Percentiles rank a stretch among this genome's conserved stretches.
phyloP scores from a whole-genome alignment of 2,888 invertebrate species.

The Pantelozetes paolii region DNA sequence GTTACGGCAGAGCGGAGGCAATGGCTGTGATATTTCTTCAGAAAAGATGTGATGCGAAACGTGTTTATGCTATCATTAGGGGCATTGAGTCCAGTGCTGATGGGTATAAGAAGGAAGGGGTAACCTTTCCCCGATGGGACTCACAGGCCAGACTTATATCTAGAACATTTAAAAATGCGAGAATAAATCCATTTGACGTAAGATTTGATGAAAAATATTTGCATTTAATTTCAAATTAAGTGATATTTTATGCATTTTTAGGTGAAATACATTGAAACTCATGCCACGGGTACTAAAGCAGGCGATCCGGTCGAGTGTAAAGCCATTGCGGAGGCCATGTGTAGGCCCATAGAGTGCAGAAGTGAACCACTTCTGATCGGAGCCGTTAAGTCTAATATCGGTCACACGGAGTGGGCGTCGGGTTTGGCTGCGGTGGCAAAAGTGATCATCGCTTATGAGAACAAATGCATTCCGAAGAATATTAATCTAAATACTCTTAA shows the following conservation, averaged over 20 bases:
- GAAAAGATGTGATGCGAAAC: conserved; percentile 58
- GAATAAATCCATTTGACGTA: too few species aligned
- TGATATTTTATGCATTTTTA: conserved; percentile 59
- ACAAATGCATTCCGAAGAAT: conserved; percentile 80
- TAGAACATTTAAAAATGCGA: too few species aligned
- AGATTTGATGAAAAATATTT: too few species aligned
- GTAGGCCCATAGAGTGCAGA: conserved; percentile 58
- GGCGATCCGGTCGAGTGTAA: conserved; percentile 82
- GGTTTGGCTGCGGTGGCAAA: conserved; percentile 67
- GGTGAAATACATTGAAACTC: conserved; percentile 89
- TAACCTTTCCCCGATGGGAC: conserved; percentile 58
- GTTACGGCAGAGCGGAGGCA: conserved; percentile 87
- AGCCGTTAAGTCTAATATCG: conserved; percentile 98
- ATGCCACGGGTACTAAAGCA: conserved; percentile 95
- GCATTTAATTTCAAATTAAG: too few species aligned
- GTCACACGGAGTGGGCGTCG: conserved; percentile 76
- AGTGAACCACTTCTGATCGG: conserved; percentile 74
- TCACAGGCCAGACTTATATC: too few species aligned
- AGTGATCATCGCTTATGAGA: conserved; percentile 85
- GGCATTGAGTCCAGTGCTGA: conserved; percentile 58
- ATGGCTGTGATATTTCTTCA: conserved; percentile 76
- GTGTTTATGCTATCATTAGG: conserved; percentile 55
- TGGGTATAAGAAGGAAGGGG: conserved; percentile 55
- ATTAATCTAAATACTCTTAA: conserved; percentile 83
- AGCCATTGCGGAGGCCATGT: conserved; percentile 63